phyloP scores from a whole-genome alignment of 2,797 vertebrate genomes.

The Antrozous pallidus region DNA sequence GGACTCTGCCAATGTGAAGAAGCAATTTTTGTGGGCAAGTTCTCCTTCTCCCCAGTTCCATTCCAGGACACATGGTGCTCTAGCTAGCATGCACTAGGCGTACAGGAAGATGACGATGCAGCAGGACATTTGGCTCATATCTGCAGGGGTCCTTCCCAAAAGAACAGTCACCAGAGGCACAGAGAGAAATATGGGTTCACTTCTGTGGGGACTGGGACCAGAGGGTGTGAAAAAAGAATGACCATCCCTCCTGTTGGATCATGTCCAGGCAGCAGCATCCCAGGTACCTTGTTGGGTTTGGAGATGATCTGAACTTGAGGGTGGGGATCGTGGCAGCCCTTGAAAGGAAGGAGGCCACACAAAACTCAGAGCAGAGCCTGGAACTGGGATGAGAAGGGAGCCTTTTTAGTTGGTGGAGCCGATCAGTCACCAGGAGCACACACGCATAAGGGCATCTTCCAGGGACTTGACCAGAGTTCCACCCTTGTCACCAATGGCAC shows the following conservation, averaged over 20 bases:
- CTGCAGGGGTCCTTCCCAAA: neutral
- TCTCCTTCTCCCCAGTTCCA: no score
- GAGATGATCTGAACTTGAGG: neutral
- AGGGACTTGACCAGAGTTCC: neutral
- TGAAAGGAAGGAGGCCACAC: fast-evolving
- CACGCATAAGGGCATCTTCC: neutral
- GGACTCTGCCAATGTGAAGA: neutral
- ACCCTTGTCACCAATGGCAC: neutral
- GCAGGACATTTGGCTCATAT: neutral
- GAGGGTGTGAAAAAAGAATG: neutral
- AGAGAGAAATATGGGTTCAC: neutral
- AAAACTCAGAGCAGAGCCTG: neutral
- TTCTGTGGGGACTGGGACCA: neutral
- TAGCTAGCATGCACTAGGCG: neutral
- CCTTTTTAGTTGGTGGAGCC: fast-evolving
- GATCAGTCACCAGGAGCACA: neutral
- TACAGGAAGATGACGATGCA: neutral
- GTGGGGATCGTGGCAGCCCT: neutral
- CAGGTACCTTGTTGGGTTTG: neutral
- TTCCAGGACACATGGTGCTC: neutral
- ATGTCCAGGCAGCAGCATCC: neutral
- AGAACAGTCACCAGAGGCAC: neutral
- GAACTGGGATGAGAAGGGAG: no score
- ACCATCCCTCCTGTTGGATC: neutral
- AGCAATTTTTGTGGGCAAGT: neutral